These are phyloP conservation scores for Clinocottus analis DNA, from an alignment of 2,113 vertebrate species.

Conservation along the genomic window DNA sequence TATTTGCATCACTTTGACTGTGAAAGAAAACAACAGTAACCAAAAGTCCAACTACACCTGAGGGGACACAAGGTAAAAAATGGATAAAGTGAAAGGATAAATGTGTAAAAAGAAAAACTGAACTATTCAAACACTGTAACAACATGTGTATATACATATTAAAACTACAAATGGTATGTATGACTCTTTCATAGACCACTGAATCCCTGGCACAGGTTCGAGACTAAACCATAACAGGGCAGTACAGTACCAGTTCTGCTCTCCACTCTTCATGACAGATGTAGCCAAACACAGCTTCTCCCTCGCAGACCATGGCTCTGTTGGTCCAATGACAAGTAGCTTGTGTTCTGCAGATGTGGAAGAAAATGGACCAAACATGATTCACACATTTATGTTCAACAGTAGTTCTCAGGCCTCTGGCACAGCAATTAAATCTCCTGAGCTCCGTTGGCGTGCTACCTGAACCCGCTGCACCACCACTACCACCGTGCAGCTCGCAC, in stretches of 20 bases:
- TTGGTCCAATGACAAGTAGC: conserved; percentile 90
- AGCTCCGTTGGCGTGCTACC: conserved; percentile 6
- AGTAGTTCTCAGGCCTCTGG: conserved; percentile 22
- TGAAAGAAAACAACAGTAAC: conserved; percentile 1
- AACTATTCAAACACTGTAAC: neutral
- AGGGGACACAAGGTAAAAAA: neutral
- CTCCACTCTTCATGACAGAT: conserved; percentile 97
- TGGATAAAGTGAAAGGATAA: neutral
- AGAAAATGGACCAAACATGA: conserved; percentile 1
- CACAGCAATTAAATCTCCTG: neutral
- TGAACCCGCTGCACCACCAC: conserved; percentile 15
- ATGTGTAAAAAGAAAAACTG: neutral
- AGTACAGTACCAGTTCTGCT: conserved; percentile 94
- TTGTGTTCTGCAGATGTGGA: conserved; percentile 89
- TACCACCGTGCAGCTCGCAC: neutral
- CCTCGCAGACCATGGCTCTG: conserved; percentile 95
- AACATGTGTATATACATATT: neutral
- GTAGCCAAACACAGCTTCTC: conserved; percentile 97
- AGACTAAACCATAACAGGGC: neutral
- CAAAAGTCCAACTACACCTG: neutral
- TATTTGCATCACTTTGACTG: neutral
- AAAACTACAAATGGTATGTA: neutral
- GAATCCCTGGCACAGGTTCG: neutral
- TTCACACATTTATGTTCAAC: neutral
- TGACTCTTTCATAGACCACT: neutral